These are phyloP conservation scores for Drosophila pectinifera DNA, from an alignment of 1,140 invertebrate species.

Conservation along the genomic window DNA sequence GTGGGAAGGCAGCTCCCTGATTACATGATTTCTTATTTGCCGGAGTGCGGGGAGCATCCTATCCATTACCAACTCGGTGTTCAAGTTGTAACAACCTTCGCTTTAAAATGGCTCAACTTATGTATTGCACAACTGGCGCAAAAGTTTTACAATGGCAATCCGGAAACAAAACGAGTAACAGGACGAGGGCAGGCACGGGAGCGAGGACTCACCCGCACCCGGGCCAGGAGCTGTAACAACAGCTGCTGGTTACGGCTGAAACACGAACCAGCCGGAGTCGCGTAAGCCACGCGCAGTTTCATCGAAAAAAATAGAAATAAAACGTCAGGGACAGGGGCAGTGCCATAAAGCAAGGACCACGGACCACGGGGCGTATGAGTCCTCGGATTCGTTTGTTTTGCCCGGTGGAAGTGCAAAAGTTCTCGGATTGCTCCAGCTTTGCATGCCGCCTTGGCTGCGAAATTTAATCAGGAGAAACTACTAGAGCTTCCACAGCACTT, in stretches of 20 bases:
- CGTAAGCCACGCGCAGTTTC: slow-evolving; percentile 35
- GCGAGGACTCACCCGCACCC: background rate
- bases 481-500: slow-evolving; percentile 45
- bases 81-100: slow-evolving; percentile 41
- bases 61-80: slow-evolving; percentile 42
- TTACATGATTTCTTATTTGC: slow-evolving; percentile 17
- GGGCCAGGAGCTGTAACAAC: slow-evolving; percentile 16
- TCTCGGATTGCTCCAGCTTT: slow-evolving; percentile 13
- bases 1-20: background rate
- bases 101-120: slow-evolving; percentile 48
- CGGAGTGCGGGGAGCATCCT: background rate
- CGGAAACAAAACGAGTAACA: slow-evolving; percentile 36
- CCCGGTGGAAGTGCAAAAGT: slow-evolving; percentile 11
- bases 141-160: slow-evolving; percentile 68
- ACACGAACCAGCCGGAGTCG: slow-evolving; percentile 33
- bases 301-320: slow-evolving; percentile 11
- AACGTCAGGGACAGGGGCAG: slow-evolving; percentile 11
- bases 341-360: slow-evolving; percentile 24
- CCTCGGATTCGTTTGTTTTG: slow-evolving; percentile 33
- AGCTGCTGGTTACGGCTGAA: slow-evolving; percentile 48
- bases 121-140: slow-evolving; percentile 60
- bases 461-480: slow-evolving; percentile 68
- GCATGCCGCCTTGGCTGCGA: slow-evolving; percentile 41
- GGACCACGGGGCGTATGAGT: slow-evolving; percentile 44
- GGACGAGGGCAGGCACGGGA: background rate